phyloP scores from a whole-genome alignment of 2,797 vertebrate species.

The Cossypha caffra region DNA sequence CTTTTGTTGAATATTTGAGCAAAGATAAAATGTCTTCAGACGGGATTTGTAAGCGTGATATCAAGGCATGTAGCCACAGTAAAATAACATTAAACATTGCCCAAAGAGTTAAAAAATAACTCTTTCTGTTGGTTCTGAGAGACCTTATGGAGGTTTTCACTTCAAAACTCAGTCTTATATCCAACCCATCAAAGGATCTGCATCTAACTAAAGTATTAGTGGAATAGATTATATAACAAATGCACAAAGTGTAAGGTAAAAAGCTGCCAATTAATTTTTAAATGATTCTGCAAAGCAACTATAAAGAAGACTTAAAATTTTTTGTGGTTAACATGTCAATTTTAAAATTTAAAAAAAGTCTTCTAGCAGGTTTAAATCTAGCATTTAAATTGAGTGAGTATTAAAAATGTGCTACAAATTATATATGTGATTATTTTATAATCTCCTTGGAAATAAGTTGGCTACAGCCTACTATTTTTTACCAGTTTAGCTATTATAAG shows the following conservation, averaged over 20 bases:
- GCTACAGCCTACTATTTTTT: background rate
- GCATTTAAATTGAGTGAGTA: background rate
- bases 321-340: background rate
- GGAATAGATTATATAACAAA: background rate
- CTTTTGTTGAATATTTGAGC: background rate
- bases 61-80: background rate
- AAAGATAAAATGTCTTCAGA: background rate
- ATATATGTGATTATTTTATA: background rate
- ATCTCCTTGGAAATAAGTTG: background rate
- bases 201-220: background rate
- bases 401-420: background rate
- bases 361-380: background rate
- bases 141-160: background rate
- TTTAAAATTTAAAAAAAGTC: background rate
- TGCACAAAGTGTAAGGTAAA: background rate
- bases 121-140: background rate
- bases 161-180: background rate
- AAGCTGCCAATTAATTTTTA: background rate
- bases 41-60: background rate
- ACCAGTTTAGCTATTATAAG: background rate
- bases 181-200: accelerated
- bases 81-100: accelerated
- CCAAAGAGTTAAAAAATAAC: background rate
- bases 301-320: background rate
- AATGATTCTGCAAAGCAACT: background rate